phyloP scores from a whole-genome alignment of 2,113 vertebrate species.

The Calidris pugnax region DNA sequence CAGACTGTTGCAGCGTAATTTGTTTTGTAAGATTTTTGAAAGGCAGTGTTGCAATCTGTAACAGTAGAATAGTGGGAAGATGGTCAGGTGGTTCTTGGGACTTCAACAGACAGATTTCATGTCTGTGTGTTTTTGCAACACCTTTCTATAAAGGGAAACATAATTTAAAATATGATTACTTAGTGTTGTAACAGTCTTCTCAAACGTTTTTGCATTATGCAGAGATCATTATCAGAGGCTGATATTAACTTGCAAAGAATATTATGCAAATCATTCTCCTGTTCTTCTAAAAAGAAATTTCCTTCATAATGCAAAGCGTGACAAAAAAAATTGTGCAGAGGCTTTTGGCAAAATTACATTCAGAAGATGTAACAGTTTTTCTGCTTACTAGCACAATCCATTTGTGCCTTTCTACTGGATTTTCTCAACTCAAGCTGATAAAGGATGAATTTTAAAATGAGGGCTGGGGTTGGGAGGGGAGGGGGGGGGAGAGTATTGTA shows the following conservation, averaged over 20 bases:
- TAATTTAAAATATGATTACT: conserved; percentile 83
- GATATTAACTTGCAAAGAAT: conserved; percentile 79
- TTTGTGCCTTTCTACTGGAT: conserved; percentile 69
- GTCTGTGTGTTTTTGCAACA: conserved; percentile 81
- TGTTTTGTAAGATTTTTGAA: conserved; percentile 59
- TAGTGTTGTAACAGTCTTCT: conserved; percentile 79
- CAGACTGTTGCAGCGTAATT: conserved; percentile 60
- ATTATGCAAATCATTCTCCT: conserved; percentile 74
- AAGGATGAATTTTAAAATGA: conserved; percentile 57
- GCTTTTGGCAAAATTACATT: conserved; percentile 72
- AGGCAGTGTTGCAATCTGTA: conserved; percentile 35
- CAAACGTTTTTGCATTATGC: conserved; percentile 64
- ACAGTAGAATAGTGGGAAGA: conserved; percentile 48
- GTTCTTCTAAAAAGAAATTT: conserved; percentile 72
- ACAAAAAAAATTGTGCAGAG: conserved; percentile 68
- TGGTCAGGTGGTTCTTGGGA: conserved; percentile 74
- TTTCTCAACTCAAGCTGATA: conserved; percentile 60
- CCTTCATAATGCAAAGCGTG: conserved; percentile 71
- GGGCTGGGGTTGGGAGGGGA: not conserved
- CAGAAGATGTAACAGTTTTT: conserved; percentile 71
- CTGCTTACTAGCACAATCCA: conserved; percentile 73
- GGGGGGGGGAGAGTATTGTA: not conserved
- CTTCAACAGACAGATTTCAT: conserved; percentile 73
- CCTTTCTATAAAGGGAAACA: conserved; percentile 83
- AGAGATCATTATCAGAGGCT: conserved; percentile 75